These are phyloP conservation scores for Lucinisca nassula DNA, from an alignment of 2,888 invertebrate species.

Conservation along the genomic window DNA sequence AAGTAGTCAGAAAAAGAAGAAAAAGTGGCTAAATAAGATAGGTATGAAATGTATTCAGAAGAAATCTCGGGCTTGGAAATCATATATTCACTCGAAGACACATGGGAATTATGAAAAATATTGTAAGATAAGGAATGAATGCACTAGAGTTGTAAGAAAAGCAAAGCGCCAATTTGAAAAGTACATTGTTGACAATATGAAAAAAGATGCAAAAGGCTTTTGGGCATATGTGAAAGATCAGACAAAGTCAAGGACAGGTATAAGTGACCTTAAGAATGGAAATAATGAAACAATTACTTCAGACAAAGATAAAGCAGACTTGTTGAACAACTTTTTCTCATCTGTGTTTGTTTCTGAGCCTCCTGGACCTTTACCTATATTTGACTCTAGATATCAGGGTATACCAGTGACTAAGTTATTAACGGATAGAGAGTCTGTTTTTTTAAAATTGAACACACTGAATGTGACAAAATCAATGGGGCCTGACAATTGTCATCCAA, in stretches of 20 bases:
- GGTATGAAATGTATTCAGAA: constrained; percentile 17
- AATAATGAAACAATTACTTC: not conserved
- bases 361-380: too few relatives aligned
- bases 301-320: not conserved
- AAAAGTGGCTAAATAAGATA: constrained; percentile 19
- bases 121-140: constrained; percentile 17
- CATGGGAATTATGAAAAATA: constrained; percentile 22
- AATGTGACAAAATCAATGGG: too few relatives aligned
- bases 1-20: too few relatives aligned
- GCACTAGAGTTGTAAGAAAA: not conserved
- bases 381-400: too few relatives aligned
- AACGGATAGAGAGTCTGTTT: too few relatives aligned
- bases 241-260: constrained; percentile 19
- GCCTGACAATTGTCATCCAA: too few relatives aligned
- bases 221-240: constrained; percentile 23
- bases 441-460: too few relatives aligned
- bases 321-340: constrained; percentile 1
- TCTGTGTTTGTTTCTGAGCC: too few relatives aligned
- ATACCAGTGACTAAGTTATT: too few relatives aligned
- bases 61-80: constrained; percentile 31
- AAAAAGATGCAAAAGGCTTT: constrained; percentile 20
- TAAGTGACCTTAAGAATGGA: not conserved
- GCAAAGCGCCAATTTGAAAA: not conserved
- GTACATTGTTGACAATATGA: constrained; percentile 1
- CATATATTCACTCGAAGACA: not conserved